Conservation (phyloP, 2,113 vertebrate genomes). For the Mus spicilegus region DNA sequence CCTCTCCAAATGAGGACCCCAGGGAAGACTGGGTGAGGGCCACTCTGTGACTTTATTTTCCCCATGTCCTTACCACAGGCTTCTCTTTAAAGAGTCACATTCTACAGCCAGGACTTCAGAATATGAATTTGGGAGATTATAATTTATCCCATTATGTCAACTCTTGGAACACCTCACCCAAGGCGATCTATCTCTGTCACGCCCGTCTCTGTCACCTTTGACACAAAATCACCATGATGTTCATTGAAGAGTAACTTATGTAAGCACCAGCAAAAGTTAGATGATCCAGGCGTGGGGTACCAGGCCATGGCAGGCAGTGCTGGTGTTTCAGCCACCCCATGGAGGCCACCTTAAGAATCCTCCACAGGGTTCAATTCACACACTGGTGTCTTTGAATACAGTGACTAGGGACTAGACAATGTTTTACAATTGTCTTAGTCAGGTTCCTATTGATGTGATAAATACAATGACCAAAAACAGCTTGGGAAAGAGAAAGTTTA, state of each 20-base stretch:
- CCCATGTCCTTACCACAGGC: not conserved
- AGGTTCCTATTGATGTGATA: not conserved
- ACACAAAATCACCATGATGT: not conserved
- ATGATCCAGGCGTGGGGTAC: not conserved
- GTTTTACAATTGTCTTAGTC: not conserved
- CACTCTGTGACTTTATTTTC: not conserved
- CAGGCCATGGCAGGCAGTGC: not conserved
- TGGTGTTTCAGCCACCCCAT: not conserved
- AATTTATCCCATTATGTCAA: not conserved
- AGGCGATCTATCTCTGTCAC: no score
- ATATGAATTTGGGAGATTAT: not conserved
- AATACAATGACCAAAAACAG: not conserved
- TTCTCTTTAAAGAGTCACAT: not conserved
- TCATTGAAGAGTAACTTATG: no score
- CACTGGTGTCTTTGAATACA: not conserved
- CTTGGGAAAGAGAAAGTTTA: not conserved
- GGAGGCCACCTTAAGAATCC: no score
- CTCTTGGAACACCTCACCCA: not conserved
- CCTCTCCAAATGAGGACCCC: not conserved
- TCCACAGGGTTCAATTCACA: not conserved
- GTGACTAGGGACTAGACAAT: not conserved
- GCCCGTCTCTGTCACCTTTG: not conserved
- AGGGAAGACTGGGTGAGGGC: not conserved
- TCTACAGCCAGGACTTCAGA: not conserved
- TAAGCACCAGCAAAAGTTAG: not conserved